Percentiles rank a stretch among this genome's conserved stretches.
These are phyloP conservation scores for Dynastes hyllus DNA, from an alignment of 2,888 invertebrate genomes.

Conservation along the genomic window DNA sequence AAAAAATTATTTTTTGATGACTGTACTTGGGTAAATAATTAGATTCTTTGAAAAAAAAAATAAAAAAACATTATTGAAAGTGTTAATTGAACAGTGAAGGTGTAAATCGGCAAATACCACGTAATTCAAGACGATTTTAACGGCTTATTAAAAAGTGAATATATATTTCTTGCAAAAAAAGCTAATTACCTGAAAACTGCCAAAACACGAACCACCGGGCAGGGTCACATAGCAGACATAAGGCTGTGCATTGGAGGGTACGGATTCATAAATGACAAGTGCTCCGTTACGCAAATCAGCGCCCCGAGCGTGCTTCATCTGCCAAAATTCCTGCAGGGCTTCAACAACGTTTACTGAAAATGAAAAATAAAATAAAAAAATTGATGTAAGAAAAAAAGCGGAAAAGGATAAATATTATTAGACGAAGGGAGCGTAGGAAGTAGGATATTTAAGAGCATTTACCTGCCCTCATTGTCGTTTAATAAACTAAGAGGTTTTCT, in stretches of 20 bases:
- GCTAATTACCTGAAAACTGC: constrained; percentile 88
- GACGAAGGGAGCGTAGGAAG: background rate
- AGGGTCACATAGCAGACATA: constrained; percentile 96
- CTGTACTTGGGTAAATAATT: no score
- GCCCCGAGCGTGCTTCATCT: constrained; percentile 94
- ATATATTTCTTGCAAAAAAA: background rate
- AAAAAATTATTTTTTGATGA: no score
- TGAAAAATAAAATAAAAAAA: constrained; percentile 41
- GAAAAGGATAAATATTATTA: constrained; percentile 15
- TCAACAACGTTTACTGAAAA: constrained; percentile 93
- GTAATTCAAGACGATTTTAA: no score
- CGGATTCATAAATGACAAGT: constrained; percentile 95
- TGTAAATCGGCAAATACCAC: no score
- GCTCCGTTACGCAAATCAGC: constrained; percentile 91
- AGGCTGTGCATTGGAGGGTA: constrained; percentile 91
- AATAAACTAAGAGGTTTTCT: constrained; percentile 28
- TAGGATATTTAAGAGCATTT: constrained; percentile 37
- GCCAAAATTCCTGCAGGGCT: constrained; percentile 97
- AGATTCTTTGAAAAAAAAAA: background rate
- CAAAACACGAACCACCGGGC: constrained; percentile 96
- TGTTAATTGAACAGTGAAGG: background rate
- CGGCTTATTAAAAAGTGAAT: no score
- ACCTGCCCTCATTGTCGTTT: constrained; percentile 58
- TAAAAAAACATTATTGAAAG: background rate
- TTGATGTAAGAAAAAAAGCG: background rate